phyloP scores from a whole-genome alignment of 2,113 vertebrate species.

The Cyprinodon brontotheroides region DNA sequence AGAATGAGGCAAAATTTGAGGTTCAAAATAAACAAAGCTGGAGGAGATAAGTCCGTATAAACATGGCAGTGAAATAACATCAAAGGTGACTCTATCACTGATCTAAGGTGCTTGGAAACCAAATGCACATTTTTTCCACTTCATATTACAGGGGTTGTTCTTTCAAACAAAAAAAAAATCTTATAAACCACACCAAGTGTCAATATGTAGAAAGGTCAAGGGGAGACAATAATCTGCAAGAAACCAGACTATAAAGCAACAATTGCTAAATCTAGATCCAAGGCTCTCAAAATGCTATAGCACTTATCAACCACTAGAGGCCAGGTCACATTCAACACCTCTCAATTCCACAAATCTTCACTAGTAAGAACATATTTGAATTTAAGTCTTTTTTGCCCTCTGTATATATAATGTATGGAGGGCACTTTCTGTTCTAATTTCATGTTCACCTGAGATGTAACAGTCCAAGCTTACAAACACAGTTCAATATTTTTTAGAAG shows the following conservation, averaged over 20 bases:
- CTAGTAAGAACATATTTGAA: neutral
- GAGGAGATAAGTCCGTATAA: neutral
- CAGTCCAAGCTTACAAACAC: neutral
- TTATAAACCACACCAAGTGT: too few relatives aligned
- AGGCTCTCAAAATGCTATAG: conserved; percentile 2
- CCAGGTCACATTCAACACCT: conserved; percentile 1
- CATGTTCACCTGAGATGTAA: neutral
- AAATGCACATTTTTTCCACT: neutral
- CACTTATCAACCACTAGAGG: conserved; percentile 22
- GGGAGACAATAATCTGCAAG: neutral
- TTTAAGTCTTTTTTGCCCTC: neutral
- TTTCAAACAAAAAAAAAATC: too few relatives aligned
- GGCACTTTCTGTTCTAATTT: neutral
- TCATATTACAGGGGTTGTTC: neutral
- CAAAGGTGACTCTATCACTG: neutral
- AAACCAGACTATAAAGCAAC: neutral
- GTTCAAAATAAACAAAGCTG: neutral
- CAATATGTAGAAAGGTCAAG: too few relatives aligned
- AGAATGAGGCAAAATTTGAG: neutral
- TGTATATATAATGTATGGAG: neutral
- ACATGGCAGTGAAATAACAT: neutral
- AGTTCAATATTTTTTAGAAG: neutral
- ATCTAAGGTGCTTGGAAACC: neutral
- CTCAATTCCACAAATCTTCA: neutral
- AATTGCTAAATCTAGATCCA: neutral